phyloP scores from a whole-genome alignment of 2,888 invertebrate genomes.

The Eledone cirrhosa region DNA sequence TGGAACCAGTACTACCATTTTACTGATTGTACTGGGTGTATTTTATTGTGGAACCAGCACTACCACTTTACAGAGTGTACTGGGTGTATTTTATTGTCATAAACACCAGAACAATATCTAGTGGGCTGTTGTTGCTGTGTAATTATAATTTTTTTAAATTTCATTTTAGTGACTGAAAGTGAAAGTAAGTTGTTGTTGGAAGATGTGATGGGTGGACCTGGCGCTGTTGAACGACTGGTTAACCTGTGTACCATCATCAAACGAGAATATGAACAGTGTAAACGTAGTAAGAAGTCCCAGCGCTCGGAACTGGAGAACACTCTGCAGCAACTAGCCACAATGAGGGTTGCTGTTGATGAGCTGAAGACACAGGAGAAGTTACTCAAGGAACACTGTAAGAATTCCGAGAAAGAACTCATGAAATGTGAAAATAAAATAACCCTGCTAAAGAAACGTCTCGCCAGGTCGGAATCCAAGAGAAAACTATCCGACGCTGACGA shows the following conservation, averaged over 20 bases:
- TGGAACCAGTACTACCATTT: too few relatives aligned
- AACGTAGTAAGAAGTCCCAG: not conserved
- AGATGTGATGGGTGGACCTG: not conserved
- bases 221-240: not conserved
- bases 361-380: not conserved
- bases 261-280: conserved; percentile 11
- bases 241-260: conserved; percentile 17
- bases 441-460: too few relatives aligned
- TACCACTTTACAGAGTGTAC: too few relatives aligned
- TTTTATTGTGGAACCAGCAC: too few relatives aligned
- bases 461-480: too few relatives aligned
- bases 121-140: too few relatives aligned
- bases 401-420: not conserved
- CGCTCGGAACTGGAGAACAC: conserved; percentile 4
- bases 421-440: not conserved
- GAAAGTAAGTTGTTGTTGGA: not conserved
- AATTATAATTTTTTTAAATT: too few relatives aligned
- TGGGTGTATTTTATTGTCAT: too few relatives aligned
- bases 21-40: too few relatives aligned
- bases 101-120: too few relatives aligned
- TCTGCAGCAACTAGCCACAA: not conserved
- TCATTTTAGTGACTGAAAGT: conserved; percentile 2
- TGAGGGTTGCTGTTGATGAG: not conserved
- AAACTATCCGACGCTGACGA: too few relatives aligned
- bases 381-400: not conserved